Conservation (phyloP, 2,797 vertebrate species). For the Sebastes cheni region DNA sequence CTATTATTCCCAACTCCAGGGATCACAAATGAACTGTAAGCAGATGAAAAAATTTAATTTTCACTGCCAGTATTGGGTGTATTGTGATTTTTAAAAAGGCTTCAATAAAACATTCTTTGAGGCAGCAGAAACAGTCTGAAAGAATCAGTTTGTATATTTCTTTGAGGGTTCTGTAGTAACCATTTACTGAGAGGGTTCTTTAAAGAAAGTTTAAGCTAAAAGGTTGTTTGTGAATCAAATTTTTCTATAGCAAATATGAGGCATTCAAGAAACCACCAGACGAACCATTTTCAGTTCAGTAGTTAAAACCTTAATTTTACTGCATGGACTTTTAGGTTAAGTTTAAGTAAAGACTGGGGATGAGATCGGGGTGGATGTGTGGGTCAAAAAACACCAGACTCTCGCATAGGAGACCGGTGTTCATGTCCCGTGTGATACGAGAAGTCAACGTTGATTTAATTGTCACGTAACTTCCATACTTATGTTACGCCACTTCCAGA, state of each 20-base stretch:
- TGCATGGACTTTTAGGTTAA: not conserved
- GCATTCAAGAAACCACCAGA: not conserved
- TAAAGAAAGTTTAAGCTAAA: not conserved
- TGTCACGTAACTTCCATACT: not conserved
- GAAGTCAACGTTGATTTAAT: not conserved
- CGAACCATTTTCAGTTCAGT: not conserved
- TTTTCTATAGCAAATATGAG: not conserved
- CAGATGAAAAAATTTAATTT: not conserved
- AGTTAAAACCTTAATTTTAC: not conserved
- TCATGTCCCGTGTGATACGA: not conserved
- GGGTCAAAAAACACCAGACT: too few species aligned
- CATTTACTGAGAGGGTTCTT: not conserved
- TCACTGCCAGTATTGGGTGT: not conserved
- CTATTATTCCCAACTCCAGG: not conserved
- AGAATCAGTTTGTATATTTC: not conserved
- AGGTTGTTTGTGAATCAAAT: not conserved
- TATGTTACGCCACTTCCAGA: not conserved
- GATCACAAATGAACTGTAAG: not conserved
- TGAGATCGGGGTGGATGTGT: accelerated
- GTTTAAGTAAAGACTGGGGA: not conserved
- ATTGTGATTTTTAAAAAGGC: not conserved
- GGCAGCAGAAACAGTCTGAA: not conserved
- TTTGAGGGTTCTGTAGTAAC: not conserved
- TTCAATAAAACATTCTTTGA: not conserved
- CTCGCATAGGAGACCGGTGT: accelerated